Evolutionary conservation across 2,113 vertebrate genomes (phyloP).

Genomic region (Leucosticte australis): DNA sequence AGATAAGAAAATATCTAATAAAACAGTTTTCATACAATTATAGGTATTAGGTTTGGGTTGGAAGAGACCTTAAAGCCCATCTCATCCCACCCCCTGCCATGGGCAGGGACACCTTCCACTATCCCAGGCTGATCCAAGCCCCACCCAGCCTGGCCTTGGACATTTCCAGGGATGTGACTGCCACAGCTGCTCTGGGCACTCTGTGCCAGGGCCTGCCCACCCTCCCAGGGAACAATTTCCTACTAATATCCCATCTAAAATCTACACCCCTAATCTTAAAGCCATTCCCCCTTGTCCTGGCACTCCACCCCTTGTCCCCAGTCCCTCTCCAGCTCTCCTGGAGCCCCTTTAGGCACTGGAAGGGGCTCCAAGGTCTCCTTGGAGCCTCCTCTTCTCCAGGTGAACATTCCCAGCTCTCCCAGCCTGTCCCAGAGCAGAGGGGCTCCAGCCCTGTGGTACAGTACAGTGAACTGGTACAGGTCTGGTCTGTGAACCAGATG

Average conservation of each 20-base stretch:
- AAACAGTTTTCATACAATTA: not conserved
- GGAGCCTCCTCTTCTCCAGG: not conserved
- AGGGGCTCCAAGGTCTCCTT: rapidly evolving
- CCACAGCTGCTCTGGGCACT: not conserved
- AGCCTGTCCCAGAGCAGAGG: not conserved
- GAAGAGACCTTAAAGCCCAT: not conserved
- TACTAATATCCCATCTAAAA: not conserved
- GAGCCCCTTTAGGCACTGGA: rapidly evolving
- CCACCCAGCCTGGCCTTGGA: rapidly evolving
- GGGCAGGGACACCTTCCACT: not conserved
- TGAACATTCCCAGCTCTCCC: not conserved
- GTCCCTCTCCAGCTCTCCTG: not conserved
- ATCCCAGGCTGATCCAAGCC: rapidly evolving
- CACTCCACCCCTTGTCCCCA: rapidly evolving
- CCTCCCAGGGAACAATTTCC: not conserved
- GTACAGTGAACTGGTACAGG: too few species aligned
- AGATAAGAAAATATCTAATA: not conserved
- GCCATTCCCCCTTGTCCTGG: not conserved
- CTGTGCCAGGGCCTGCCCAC: rapidly evolving
- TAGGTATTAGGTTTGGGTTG: not conserved
- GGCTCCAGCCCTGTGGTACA: not conserved
- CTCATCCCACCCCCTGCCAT: not conserved
- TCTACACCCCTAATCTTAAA: not conserved
- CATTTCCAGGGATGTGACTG: not conserved
- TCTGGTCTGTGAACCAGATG: not conserved